These are phyloP conservation scores for Perdita meconis DNA, from an alignment of 2,888 invertebrate genomes.

Conservation along the genomic window DNA sequence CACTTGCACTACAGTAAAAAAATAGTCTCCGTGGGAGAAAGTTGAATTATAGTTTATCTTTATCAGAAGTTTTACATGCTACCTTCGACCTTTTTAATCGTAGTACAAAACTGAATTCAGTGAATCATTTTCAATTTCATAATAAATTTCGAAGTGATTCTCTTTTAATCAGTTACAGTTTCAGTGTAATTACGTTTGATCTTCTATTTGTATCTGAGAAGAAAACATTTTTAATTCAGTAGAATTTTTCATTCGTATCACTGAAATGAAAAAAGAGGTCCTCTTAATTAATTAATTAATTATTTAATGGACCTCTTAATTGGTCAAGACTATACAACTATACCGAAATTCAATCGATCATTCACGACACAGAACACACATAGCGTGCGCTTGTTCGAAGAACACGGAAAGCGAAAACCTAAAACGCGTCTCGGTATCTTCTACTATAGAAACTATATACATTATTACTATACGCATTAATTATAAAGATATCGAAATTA, in stretches of 20 bases:
- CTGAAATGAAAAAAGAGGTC: too few species aligned
- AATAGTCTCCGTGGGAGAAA: background rate
- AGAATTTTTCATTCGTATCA: too few species aligned
- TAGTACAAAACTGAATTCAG: too few species aligned
- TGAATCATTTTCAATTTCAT: too few species aligned
- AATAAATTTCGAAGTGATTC: too few species aligned
- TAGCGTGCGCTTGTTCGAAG: constrained; percentile 38
- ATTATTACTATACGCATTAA: constrained; percentile 46
- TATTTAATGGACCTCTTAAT: background rate
- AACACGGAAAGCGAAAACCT: constrained; percentile 2
- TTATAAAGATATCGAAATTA: constrained; percentile 57
- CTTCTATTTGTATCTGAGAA: too few species aligned
- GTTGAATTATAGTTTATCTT: background rate
- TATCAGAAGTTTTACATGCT: too few species aligned
- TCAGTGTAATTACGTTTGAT: too few species aligned
- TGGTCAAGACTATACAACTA: background rate
- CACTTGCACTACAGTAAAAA: background rate
- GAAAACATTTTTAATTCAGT: too few species aligned
- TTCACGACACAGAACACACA: background rate
- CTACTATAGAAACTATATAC: constrained; percentile 44
- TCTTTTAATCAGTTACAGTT: too few species aligned
- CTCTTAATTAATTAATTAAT: too few species aligned
- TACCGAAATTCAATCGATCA: constrained; percentile 17
- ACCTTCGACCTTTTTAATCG: too few species aligned
- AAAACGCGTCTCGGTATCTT: constrained; percentile 44